A percentile compares a stretch with the other conserved stretches of the same genome.
Conservation (phyloP, 2,113 vertebrate species). For the Toxotes chatareus region DNA sequence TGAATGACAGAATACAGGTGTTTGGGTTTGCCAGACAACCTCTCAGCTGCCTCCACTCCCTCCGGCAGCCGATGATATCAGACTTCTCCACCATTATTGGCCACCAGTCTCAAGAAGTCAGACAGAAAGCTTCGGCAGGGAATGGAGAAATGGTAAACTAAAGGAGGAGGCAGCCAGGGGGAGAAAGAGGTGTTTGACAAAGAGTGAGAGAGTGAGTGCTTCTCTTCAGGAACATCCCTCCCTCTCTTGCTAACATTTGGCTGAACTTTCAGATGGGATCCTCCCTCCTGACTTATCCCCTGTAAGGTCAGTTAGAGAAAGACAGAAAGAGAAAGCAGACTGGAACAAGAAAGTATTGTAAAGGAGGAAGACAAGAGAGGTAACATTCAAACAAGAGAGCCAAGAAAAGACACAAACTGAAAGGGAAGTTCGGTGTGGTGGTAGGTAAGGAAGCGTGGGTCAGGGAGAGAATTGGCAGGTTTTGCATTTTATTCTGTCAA, state of each 20-base stretch:
- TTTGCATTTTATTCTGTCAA: background rate
- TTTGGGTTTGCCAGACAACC: constrained; percentile 94
- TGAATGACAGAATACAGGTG: constrained; percentile 97
- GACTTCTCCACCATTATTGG: constrained; percentile 89
- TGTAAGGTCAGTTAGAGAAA: constrained; percentile 60
- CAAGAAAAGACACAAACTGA: background rate
- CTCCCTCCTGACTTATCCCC: constrained; percentile 92
- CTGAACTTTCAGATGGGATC: constrained; percentile 98
- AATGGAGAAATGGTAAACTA: constrained; percentile 50
- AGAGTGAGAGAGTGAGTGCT: constrained; percentile 83
- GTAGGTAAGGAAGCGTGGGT: background rate
- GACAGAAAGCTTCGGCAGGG: constrained; percentile 49
- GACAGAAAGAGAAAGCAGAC: constrained; percentile 26
- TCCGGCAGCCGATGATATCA: constrained; percentile 90
- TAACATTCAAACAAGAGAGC: constrained; percentile 20
- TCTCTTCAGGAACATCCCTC: constrained; percentile 90
- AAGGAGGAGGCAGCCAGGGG: constrained; percentile 39
- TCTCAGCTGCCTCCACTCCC: constrained; percentile 83
- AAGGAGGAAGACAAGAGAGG: constrained; percentile 18
- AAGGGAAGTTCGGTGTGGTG: background rate
- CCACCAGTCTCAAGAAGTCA: constrained; percentile 81
- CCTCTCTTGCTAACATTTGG: constrained; percentile 98
- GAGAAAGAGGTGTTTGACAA: constrained; percentile 68
- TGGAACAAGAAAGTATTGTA: constrained; percentile 27
- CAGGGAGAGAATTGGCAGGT: background rate